These are phyloP conservation scores for Zaprionus ornatus DNA, from an alignment of 1,140 invertebrate genomes.

Conservation along the genomic window DNA sequence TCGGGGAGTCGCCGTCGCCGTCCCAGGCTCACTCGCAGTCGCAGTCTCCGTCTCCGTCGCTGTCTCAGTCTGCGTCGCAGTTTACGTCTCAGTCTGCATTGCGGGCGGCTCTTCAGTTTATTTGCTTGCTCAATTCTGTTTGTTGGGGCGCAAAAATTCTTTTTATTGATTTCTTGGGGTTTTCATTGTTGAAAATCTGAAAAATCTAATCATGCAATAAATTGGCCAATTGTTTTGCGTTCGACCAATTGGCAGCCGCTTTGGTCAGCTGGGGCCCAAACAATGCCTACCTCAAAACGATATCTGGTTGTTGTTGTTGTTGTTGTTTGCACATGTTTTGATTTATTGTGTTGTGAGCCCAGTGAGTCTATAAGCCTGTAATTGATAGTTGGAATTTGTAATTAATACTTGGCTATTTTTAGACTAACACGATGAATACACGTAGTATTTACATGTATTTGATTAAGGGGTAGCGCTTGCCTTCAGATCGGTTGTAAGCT, in stretches of 20 bases:
- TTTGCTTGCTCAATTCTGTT: slow-evolving; percentile 69
- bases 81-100: not conserved
- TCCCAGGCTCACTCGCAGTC: not conserved
- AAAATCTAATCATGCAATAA: slow-evolving; percentile 82
- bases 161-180: slow-evolving; percentile 69
- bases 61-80: not conserved
- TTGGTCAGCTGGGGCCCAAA: slow-evolving; percentile 35
- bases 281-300: slow-evolving; percentile 36
- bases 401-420: slow-evolving; percentile 44
- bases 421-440: not conserved
- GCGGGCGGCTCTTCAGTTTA: slow-evolving; percentile 42
- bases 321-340: slow-evolving; percentile 52
- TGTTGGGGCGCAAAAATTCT: slow-evolving; percentile 50
- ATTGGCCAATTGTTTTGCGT: slow-evolving; percentile 77
- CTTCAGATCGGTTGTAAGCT: not conserved
- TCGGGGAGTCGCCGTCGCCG: not conserved
- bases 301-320: not conserved
- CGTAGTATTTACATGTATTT: not conserved
- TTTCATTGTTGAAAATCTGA: slow-evolving; percentile 38
- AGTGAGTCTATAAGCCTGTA: slow-evolving; percentile 30
- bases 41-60: not conserved
- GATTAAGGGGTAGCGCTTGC: not conserved
- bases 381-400: slow-evolving; percentile 47
- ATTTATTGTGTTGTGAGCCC: slow-evolving; percentile 44
- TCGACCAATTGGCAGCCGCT: slow-evolving; percentile 23